Percentiles rank a stretch among this genome's conserved stretches.
Evolutionary conservation across 2,113 vertebrate genomes (phyloP).

Genomic region (Oncorhynchus kisutch): DNA sequence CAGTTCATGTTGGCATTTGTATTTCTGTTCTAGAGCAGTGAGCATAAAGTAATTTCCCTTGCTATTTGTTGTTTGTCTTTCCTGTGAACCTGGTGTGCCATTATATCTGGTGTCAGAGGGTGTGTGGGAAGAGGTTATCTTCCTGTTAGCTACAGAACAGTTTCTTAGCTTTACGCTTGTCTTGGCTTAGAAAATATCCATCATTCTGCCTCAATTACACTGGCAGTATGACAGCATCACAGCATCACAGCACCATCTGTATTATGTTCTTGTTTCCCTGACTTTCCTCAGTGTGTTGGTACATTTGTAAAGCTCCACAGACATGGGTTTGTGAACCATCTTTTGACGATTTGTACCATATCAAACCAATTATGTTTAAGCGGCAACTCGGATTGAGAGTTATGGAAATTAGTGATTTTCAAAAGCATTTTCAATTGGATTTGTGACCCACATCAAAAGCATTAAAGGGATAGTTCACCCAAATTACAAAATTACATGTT

Average conservation of each 20-base stretch:
- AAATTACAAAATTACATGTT: no score
- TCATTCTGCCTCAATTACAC: no score
- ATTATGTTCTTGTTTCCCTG: background rate
- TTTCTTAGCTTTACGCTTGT: no score
- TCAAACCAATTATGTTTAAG: background rate
- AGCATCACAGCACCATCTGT: background rate
- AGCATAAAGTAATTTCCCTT: conserved; percentile 39
- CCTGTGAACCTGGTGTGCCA: background rate
- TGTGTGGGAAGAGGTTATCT: background rate
- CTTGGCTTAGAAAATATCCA: no score
- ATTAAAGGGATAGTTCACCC: background rate
- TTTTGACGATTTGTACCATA: background rate
- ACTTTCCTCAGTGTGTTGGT: no score
- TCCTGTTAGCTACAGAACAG: background rate
- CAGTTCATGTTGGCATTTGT: conserved; percentile 49
- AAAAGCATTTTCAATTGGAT: background rate
- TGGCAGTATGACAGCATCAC: background rate
- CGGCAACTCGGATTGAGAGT: background rate
- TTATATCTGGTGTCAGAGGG: background rate
- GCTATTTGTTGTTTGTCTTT: conserved; percentile 24
- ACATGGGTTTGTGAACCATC: background rate
- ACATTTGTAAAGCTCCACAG: background rate
- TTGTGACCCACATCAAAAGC: background rate
- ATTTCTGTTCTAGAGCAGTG: conserved; percentile 38
- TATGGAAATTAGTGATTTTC: background rate